phyloP scores from a whole-genome alignment of 2,888 invertebrate genomes.

The Gortyna flavago region DNA sequence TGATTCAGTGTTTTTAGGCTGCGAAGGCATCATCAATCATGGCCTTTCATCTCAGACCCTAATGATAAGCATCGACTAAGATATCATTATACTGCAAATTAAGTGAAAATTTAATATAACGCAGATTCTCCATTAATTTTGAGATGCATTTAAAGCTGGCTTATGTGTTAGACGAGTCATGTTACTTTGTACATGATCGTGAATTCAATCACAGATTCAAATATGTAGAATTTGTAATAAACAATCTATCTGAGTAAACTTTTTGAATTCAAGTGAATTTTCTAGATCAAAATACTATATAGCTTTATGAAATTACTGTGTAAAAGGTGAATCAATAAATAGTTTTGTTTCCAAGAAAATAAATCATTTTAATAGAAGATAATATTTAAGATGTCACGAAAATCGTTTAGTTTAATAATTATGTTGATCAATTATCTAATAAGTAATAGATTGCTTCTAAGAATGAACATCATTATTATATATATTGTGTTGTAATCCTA shows the following conservation, averaged over 20 bases:
- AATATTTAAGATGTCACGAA: background rate
- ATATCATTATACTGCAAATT: conserved; percentile 68
- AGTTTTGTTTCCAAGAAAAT: background rate
- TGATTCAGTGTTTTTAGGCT: conserved; percentile 76
- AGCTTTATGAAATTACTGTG: background rate
- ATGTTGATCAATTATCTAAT: background rate
- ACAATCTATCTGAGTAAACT: background rate
- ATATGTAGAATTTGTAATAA: background rate
- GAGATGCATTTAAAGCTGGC: conserved; percentile 29
- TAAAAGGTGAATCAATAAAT: conserved; percentile 6
- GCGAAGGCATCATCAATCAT: conserved; percentile 76
- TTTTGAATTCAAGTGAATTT: background rate
- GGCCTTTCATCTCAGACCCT: conserved; percentile 67
- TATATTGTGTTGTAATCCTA: background rate
- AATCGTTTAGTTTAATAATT: background rate
- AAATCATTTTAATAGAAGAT: background rate
- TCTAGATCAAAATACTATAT: background rate
- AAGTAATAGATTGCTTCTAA: background rate
- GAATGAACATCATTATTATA: background rate
- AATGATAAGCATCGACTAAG: conserved; percentile 73
- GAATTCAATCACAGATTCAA: background rate
- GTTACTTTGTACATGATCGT: conserved; percentile 5
- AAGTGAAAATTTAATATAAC: conserved; percentile 63
- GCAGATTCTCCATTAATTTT: conserved; percentile 55
- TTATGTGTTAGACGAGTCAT: conserved; percentile 28